Evolutionary conservation across 2,113 vertebrate species (phyloP), one percentile per base, ranked within the genome.

Genomic region (Meriones unguiculatus): DNA sequence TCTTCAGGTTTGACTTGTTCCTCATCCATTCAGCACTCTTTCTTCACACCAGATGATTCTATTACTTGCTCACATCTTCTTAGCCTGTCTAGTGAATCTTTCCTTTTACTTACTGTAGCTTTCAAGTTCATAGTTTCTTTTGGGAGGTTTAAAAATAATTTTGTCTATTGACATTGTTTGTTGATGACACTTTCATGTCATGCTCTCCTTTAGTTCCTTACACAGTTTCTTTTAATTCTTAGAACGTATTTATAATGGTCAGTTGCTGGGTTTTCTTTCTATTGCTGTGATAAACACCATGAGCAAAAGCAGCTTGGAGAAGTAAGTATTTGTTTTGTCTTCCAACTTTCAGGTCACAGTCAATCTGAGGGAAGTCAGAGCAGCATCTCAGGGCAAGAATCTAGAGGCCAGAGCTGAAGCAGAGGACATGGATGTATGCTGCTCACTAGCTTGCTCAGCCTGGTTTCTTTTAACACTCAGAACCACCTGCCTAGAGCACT

Each of bases 391-490:
- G 4, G 22, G 24, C 12, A 28, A n/a, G 80, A 15, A 15, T 25
- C 57, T 25, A 15, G 80, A 62, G 80, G 57, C 59, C 7, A 2
- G n/a, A 25, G 17, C 41, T 59, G 52, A n/a, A 4, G 80, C 35
- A 25, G 77, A 38, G 13, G 15, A 35, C 3, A 1, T 15, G 11
- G 57, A 4, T 24, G 57, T 38, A 22, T 0, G 0, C 9, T 25
- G 35, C 54, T 38, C 35, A 62, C 35, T 14, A 5, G 35, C n/a
- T 25, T 38, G 54, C 80, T 15, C 57, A 38, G 80, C 35, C 57
- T 62, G 80, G n/a, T 73, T 24, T 82, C 18, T 82, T 82, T n/a
- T 25, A n/a, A 54, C 80, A n/a, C 80, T 5, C 57, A 82, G 57
- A 38, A 38, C 57, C 57, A 28, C 57, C 12, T 82, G 80, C 80